These are phyloP conservation scores for Crenichthys baileyi DNA, from an alignment of 2,797 vertebrate species.

Conservation along the genomic window DNA sequence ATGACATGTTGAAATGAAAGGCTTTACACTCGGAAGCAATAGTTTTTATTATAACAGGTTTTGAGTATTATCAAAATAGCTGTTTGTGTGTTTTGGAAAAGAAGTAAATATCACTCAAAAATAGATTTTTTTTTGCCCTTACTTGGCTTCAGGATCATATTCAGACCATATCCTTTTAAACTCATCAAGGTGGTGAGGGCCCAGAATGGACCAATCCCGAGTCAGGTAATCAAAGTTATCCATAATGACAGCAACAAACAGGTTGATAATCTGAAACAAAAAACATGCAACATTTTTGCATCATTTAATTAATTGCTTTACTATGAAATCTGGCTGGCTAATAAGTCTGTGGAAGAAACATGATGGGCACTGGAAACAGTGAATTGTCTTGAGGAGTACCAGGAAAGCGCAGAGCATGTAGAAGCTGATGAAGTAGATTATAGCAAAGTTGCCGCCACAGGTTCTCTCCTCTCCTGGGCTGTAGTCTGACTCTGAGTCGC, in stretches of 20 bases:
- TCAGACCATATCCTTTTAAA: slow-evolving; percentile 99
- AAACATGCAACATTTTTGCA: neutral
- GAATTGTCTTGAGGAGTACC: slow-evolving; percentile 74
- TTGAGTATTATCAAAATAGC: neutral
- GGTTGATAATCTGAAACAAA: slow-evolving; percentile 92
- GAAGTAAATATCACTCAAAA: neutral
- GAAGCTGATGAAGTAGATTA: slow-evolving; percentile 98
- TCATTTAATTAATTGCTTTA: neutral
- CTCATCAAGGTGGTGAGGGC: slow-evolving; percentile 97
- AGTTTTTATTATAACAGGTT: neutral
- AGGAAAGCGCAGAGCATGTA: slow-evolving; percentile 99
- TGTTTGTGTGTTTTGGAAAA: neutral
- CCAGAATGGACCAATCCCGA: slow-evolving; percentile 98
- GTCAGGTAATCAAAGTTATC: slow-evolving; percentile 99
- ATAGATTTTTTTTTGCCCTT: slow-evolving; percentile 59
- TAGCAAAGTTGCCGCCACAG: slow-evolving; percentile 94
- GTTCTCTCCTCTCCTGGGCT: slow-evolving; percentile 91
- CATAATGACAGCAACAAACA: slow-evolving; percentile 99
- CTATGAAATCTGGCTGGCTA: neutral
- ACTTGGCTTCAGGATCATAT: slow-evolving; percentile 99
- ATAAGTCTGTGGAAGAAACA: neutral
- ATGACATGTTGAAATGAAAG: slow-evolving; percentile 16
- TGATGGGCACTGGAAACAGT: neutral
- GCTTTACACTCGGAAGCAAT: neutral
- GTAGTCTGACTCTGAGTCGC: slow-evolving; percentile 93